Conservation (phyloP, 2,797 vertebrate species). For the Sebastes kiyomatsui region DNA sequence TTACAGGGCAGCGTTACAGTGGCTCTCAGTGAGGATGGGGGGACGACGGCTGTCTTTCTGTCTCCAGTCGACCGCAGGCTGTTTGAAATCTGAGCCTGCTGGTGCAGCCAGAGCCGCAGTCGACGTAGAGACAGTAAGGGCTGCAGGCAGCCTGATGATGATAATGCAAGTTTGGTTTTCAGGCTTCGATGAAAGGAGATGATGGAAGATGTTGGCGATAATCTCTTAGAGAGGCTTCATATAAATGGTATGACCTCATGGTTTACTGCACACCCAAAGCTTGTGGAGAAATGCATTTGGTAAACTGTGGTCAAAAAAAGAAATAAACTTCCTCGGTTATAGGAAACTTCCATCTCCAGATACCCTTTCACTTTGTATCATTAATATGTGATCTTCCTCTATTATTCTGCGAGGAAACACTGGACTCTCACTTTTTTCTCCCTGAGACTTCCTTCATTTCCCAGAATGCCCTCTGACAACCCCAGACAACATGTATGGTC, state of each 20-base stretch:
- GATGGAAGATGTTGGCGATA: constrained; percentile 31
- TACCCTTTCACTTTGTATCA: not conserved
- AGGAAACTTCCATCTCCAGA: constrained; percentile 8
- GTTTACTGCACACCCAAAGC: constrained; percentile 7
- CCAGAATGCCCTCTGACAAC: constrained; percentile 22
- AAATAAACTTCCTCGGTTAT: not conserved
- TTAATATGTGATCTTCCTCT: not conserved
- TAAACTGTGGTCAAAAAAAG: constrained; percentile 12
- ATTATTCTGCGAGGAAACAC: not conserved
- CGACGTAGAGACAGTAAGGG: constrained; percentile 32
- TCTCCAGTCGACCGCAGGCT: constrained; percentile 60
- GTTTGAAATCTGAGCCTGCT: constrained; percentile 76
- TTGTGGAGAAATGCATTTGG: not conserved
- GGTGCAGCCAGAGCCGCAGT: constrained; percentile 48
- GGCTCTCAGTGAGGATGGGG: constrained; percentile 55
- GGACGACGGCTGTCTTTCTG: constrained; percentile 57
- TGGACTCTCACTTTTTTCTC: not conserved
- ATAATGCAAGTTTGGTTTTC: constrained; percentile 39
- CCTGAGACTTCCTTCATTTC: constrained; percentile 18
- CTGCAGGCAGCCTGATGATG: constrained; percentile 32
- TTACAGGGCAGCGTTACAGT: constrained; percentile 73
- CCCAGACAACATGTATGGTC: constrained; percentile 32
- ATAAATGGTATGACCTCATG: constrained; percentile 10
- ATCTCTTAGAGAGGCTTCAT: not conserved
- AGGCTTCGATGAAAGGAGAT: constrained; percentile 33